Percentiles rank a stretch among this genome's conserved stretches.
Conservation (phyloP, 35 echinoderm and acorn worm species). For the Acanthaster planci region DNA sequence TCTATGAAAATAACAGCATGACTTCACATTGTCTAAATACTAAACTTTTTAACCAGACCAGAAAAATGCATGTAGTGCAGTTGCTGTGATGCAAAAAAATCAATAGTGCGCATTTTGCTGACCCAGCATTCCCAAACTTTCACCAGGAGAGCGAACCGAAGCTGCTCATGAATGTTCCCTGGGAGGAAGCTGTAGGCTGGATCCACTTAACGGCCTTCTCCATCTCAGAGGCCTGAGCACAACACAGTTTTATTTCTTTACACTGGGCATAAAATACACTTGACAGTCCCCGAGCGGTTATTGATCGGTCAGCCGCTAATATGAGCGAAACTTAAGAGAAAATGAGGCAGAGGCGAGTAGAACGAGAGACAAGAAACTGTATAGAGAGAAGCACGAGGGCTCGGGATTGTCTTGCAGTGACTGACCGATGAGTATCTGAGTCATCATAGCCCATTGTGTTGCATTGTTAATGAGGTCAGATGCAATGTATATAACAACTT, state of each 20-base stretch:
- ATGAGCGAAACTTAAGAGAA: slow-evolving; percentile 10
- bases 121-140: slow-evolving; percentile 3
- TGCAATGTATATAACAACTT: no score
- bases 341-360: no score
- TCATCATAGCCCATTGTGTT: neutral
- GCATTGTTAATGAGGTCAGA: slow-evolving; percentile 6
- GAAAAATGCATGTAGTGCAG: neutral
- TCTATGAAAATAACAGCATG: no score
- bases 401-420: slow-evolving; percentile 31
- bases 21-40: no score
- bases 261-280: slow-evolving; percentile 29
- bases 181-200: slow-evolving; percentile 19
- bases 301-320: slow-evolving; percentile 29
- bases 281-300: slow-evolving; percentile 27
- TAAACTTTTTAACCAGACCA: no score
- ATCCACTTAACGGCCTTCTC: slow-evolving; percentile 23
- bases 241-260: slow-evolving; percentile 32
- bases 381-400: neutral
- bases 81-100: slow-evolving; percentile 1
- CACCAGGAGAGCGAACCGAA: neutral
- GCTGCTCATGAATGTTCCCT: slow-evolving; percentile 15
- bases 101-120: neutral
- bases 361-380: neutral
- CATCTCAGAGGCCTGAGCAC: slow-evolving; percentile 21
- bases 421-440: slow-evolving; percentile 23